phyloP scores from a whole-genome alignment of 2,113 vertebrate species.

The Plecturocebus donacophilus region DNA sequence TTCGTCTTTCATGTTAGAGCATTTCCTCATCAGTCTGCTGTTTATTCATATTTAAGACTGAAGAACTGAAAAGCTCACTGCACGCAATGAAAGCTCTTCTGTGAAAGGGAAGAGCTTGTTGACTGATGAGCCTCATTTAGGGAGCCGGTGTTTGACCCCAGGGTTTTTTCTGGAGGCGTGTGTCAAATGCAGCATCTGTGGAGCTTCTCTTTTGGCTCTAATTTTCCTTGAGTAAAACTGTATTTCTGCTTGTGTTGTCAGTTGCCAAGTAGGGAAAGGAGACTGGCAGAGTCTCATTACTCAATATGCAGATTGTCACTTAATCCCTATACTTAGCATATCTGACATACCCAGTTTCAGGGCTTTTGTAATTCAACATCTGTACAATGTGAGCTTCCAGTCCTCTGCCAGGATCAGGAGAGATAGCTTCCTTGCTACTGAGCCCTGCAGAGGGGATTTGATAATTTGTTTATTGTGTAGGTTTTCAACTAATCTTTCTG shows the following conservation, averaged over 20 bases:
- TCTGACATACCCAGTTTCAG: neutral
- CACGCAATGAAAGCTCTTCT: neutral
- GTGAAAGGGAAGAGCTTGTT: neutral
- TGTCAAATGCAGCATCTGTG: neutral
- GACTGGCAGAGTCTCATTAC: neutral
- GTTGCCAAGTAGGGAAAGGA: neutral
- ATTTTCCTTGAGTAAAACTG: neutral
- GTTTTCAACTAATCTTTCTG: neutral
- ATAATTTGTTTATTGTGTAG: neutral
- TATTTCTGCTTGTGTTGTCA: neutral
- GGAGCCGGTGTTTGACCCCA: neutral
- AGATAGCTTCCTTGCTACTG: neutral
- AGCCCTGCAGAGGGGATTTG: neutral
- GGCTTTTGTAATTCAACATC: neutral
- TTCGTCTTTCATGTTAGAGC: neutral
- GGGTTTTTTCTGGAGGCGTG: neutral
- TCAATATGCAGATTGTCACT: neutral
- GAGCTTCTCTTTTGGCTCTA: neutral
- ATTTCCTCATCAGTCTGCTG: neutral
- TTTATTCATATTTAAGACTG: neutral
- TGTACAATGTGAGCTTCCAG: neutral
- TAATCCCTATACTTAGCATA: neutral
- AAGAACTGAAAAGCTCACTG: neutral
- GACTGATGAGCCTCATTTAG: neutral
- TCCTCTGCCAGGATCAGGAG: neutral